phyloP scores from a whole-genome alignment of 2,888 invertebrate species.

The Cryptus viduatorius region DNA sequence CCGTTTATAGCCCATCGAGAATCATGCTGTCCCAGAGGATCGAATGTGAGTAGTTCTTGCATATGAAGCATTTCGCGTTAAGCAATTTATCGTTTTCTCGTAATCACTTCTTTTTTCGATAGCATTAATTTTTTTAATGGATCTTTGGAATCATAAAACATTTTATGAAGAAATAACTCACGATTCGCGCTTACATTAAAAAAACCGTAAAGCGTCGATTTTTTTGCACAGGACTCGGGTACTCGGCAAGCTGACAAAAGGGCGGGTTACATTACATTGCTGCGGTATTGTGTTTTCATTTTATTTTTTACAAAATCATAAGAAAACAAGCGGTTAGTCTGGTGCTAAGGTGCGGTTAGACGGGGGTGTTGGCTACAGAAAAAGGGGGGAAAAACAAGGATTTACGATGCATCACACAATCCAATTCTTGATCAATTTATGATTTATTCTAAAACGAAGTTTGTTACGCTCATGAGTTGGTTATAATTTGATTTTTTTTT shows the following conservation, averaged over 20 bases:
- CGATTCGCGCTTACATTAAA: neutral
- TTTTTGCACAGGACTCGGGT: neutral
- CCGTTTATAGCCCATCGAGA: neutral
- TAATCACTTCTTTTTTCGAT: neutral
- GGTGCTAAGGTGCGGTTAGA: conserved; percentile 67
- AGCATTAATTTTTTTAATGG: neutral
- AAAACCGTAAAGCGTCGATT: conserved; percentile 18
- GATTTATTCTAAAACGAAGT: conserved; percentile 85
- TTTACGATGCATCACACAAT: conserved; percentile 76
- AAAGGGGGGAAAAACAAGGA: conserved; percentile 61
- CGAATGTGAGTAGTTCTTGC: neutral
- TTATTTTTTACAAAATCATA: conserved; percentile 73
- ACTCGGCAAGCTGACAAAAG: conserved; percentile 21
- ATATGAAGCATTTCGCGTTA: neutral
- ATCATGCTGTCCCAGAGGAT: neutral
- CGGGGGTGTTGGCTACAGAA: conserved; percentile 26
- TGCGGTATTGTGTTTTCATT: conserved; percentile 77
- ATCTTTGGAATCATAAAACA: neutral
- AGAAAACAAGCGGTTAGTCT: conserved; percentile 79
- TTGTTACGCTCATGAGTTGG: conserved; percentile 82
- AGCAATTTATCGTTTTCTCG: neutral
- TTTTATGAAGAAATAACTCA: neutral
- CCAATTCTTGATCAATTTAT: conserved; percentile 82
- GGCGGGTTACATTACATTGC: conserved; percentile 25
- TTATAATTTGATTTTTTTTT: conserved; percentile 77